Evolutionary conservation across 2,888 invertebrate species (phyloP), one percentile per base, ranked within the genome.

Genomic region (Drosophila prostipennis): DNA sequence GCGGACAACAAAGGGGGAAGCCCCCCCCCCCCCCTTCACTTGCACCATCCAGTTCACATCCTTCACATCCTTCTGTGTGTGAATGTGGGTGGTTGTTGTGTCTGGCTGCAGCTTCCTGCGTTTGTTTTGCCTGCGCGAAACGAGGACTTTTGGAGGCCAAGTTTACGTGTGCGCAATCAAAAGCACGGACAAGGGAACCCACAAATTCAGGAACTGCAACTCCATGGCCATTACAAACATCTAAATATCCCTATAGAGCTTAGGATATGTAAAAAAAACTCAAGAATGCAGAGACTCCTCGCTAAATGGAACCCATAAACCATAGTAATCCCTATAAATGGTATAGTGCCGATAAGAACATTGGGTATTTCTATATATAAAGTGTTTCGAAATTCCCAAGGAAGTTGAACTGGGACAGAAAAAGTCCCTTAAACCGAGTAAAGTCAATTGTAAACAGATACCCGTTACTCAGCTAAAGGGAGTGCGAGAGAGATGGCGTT

Each of bases 101-200:
- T 65, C 65, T 68, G 56, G 40, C 55, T 54, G 53, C 67, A 53
- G 64, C 55, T 36, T 65, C 68, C 68, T 68, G 61, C 64, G 37
- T 67, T 69, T 69, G 68, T 72, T 58, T 74, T 69, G 54, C 72
- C 56, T 68, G 68, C 68, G 67, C 45, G 63, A 53, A 58, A 64
- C 45, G 63, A 55, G 60, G 67, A 72, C 64, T 72, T 80, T 87
- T 88, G 74, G 78, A 89, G 89, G 87, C 88, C 89, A 89, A 89
- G 87, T 86, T 87, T 84, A 89, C 79, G 78, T 81, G 78, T 81
- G 74, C 74, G 74, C 74, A 68, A 56, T 36, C 42, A 29, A 29
- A 58, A 40, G 13, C 43, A 43, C 23, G 46, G 29, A 49, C 58
- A 63, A n/a, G 16, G 42, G 14, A 16, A 11, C 46, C 7, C 46